Conservation (phyloP, 2,113 vertebrate species). For the Paradoxurus hermaphroditus region DNA sequence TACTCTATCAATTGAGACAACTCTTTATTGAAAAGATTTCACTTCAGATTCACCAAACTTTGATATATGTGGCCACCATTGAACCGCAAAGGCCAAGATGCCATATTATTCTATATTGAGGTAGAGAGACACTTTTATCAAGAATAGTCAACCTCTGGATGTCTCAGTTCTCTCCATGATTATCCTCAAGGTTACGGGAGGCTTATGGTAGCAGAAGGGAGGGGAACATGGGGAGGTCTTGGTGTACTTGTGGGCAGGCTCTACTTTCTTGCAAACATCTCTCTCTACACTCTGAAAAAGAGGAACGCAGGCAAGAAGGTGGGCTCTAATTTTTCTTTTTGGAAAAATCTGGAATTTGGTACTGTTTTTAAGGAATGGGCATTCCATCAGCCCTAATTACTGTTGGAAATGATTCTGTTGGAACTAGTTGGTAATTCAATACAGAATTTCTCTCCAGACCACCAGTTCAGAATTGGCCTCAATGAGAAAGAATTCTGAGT, state of each 20-base stretch:
- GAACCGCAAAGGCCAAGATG: not conserved
- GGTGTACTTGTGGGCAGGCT: not conserved
- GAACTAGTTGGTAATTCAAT: slow-evolving; percentile 63
- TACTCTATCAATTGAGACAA: slow-evolving; percentile 23
- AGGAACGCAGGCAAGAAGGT: not conserved
- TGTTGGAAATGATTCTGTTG: slow-evolving; percentile 53
- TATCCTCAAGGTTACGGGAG: not conserved
- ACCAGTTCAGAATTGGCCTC: slow-evolving; percentile 68
- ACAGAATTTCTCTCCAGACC: slow-evolving; percentile 65
- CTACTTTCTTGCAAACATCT: not conserved
- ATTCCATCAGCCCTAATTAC: slow-evolving; percentile 46
- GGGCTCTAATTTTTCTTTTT: slow-evolving; percentile 38
- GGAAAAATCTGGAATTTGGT: slow-evolving; percentile 35
- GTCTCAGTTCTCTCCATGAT: not conserved
- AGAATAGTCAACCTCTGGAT: not conserved
- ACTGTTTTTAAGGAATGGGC: slow-evolving; percentile 12
- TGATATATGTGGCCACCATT: not conserved
- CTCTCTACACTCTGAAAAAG: not conserved
- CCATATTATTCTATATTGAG: not conserved
- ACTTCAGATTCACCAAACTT: not conserved
- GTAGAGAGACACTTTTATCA: not conserved
- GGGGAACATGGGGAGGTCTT: not conserved
- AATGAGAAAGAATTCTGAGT: slow-evolving; percentile 54
- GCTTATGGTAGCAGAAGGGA: not conserved
- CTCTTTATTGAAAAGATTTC: not conserved